phyloP scores from a whole-genome alignment of 2,113 vertebrate genomes.

The Crotalus viridis region DNA sequence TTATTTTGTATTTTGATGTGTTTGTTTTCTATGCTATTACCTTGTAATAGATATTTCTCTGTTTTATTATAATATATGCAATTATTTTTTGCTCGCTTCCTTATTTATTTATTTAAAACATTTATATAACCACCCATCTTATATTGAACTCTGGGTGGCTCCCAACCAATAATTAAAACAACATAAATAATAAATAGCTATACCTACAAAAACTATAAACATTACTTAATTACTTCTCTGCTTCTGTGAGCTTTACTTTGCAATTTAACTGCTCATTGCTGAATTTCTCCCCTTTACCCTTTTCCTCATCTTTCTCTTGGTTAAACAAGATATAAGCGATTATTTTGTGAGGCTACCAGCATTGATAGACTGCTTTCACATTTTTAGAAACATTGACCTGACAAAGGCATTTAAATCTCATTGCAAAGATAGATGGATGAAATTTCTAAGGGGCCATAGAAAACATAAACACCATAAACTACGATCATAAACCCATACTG shows the following conservation, averaged over 20 bases:
- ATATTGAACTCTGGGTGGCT: not conserved
- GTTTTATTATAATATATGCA: not conserved
- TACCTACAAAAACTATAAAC: not conserved
- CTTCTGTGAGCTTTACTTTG: not conserved
- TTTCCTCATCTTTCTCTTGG: not conserved
- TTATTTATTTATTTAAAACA: not conserved
- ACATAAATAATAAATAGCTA: not conserved
- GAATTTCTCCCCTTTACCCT: not conserved
- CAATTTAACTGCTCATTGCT: not conserved
- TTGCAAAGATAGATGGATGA: not conserved
- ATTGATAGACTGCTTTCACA: not conserved
- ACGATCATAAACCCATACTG: not conserved
- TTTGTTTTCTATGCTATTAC: not conserved
- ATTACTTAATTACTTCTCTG: not conserved
- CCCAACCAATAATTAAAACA: not conserved
- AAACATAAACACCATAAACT: constrained; percentile 14
- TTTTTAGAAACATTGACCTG: not conserved
- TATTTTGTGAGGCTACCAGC: not conserved
- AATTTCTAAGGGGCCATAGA: constrained; percentile 1
- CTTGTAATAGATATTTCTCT: not conserved
- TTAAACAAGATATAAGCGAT: not conserved
- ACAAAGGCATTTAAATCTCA: not conserved
- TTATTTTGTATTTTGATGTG: not conserved
- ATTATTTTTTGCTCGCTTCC: not conserved
- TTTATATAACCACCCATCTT: not conserved